Evolutionary conservation across 1,140 invertebrate genomes (phyloP).

Genomic region (Megalopta genalis): DNA sequence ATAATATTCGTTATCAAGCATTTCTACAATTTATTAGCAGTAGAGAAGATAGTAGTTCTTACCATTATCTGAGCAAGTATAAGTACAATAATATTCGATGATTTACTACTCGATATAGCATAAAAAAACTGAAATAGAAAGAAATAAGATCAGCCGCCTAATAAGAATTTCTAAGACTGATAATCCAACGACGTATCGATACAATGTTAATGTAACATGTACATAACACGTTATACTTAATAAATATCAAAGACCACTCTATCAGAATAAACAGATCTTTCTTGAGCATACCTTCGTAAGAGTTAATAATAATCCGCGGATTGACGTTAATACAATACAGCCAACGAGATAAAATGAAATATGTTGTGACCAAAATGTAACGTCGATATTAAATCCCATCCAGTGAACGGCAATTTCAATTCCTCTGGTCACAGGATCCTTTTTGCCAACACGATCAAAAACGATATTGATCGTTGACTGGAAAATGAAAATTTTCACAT

Average conservation of each 20-base stretch:
- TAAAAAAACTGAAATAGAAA: conserved; percentile 95
- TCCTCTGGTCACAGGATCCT: conserved; percentile 98
- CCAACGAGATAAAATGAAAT: conserved; percentile 98
- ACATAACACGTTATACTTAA: conserved; percentile 2
- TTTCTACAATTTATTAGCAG: not conserved
- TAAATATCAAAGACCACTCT: conserved; percentile 16
- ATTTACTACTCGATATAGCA: conserved; percentile 99
- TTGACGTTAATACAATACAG: conserved; percentile 98
- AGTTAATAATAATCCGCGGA: conserved; percentile 96
- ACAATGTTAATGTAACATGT: conserved; percentile 3
- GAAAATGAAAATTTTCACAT: conserved; percentile 68
- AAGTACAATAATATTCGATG: conserved; percentile 98
- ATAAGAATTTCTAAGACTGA: conserved; percentile 36
- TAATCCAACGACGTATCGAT: conserved; percentile 14
- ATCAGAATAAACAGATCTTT: not conserved
- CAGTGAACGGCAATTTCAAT: conserved; percentile 98
- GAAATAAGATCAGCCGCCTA: conserved; percentile 26
- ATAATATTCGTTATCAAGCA: conserved; percentile 11
- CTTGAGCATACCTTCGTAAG: conserved; percentile 92
- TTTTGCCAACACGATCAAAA: conserved; percentile 98
- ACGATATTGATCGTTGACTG: conserved; percentile 98
- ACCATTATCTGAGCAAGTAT: conserved; percentile 99
- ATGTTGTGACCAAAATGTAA: conserved; percentile 99
- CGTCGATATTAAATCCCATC: conserved; percentile 97
- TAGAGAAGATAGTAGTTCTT: conserved; percentile 67